Evolutionary conservation across 2,888 invertebrate species (phyloP), one percentile per base, ranked within the genome.

Genomic region (Polymixis flavicincta): DNA sequence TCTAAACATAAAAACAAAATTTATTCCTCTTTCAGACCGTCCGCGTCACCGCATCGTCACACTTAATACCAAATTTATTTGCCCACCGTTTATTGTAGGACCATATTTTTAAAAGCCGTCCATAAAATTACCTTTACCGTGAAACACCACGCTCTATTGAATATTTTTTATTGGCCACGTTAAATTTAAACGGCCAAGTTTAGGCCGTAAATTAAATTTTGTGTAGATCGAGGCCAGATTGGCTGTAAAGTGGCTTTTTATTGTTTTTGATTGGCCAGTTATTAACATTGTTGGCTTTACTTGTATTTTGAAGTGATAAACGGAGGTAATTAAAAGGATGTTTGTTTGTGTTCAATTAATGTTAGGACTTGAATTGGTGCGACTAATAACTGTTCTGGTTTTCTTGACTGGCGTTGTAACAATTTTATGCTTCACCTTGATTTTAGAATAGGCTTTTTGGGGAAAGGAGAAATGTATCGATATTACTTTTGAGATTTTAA

Each of bases 181-280:
- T 80, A 83, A 83, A 80, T 76, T 73, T 76, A 73, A 83, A 71
- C 64, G n/a, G 1, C 52, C 59, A 50, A 77, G 63, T 76, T 76
- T 65, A 13, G 65, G 50, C 57, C 72, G 65, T 86, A 82, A 83
- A 88, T 87, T 78, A 79, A 78, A 83, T 87, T 84, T 83, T 66
- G 60, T 73, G 76, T 69, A 77, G 61, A 76, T 80, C 73, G 81
- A 74, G 71, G 71, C 52, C 60, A 82, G 45, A 82, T 82, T 71
- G 60, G 61, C 66, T 72, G 73, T 85, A 84, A 78, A 82, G 67
- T 72, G 52, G 28, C 25, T 17, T 84, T 85, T 84, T 80, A 84
- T 76, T 76, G 73, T 74, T 63, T 74, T 66, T 67, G 64, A 71
- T 67, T 65, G 68, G 74, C 28, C 64, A 55, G 68, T 63, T 79